Evolutionary conservation across 1,140 invertebrate species (phyloP).

Genomic region (Scaptomyza montana): DNA sequence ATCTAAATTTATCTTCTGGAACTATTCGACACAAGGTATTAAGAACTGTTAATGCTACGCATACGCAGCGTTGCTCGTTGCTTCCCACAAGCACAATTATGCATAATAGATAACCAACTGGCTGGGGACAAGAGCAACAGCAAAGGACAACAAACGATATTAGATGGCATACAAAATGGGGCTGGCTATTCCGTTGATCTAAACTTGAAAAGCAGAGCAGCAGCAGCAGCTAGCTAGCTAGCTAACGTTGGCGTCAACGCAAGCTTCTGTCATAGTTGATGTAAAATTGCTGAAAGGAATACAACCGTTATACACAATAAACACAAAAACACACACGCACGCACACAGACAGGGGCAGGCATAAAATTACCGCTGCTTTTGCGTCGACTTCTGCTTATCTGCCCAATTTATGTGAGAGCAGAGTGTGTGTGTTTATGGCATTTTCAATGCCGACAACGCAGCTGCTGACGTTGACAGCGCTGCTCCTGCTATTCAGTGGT

Average conservation of each 20-base stretch:
- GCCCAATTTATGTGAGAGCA: conserved; percentile 15
- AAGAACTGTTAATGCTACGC: conserved; percentile 50
- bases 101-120: conserved; percentile 55
- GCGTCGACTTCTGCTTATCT: conserved; percentile 44
- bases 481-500: conserved; percentile 31
- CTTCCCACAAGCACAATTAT: conserved; percentile 10
- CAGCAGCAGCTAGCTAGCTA: conserved; percentile 36
- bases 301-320: conserved; percentile 6
- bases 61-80: conserved; percentile 62
- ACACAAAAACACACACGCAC: not conserved
- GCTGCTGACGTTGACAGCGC: conserved; percentile 38
- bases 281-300: conserved; percentile 44
- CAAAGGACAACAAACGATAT: conserved; percentile 62
- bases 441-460: conserved; percentile 67
- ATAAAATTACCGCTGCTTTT: conserved; percentile 47
- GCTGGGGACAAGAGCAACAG: conserved; percentile 29
- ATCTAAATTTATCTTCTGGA: not conserved
- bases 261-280: not conserved
- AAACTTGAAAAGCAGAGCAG: conserved; percentile 65
- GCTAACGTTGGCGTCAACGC: conserved; percentile 12
- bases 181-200: conserved; percentile 51
- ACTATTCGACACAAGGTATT: not conserved
- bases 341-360: conserved; percentile 30
- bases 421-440: conserved; percentile 67
- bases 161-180: conserved; percentile 68